Base-by-base conservation (phyloP, 2,888 invertebrate genomes). In the Neoitamus cyanurus region DNA sequence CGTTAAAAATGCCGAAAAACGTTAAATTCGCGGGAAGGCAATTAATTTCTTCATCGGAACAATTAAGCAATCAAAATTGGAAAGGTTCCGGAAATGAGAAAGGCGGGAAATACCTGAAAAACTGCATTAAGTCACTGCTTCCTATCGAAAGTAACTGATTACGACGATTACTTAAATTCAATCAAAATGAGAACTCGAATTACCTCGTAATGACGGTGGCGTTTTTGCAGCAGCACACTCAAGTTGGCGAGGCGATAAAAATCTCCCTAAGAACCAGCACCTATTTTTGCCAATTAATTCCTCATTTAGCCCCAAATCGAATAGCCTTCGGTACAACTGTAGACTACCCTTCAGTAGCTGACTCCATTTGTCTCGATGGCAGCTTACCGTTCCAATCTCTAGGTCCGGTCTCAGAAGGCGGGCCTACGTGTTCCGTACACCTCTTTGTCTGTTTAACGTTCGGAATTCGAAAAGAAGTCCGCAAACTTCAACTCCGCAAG, bases 51-150 rank as follows among this genome's bases (percentile, higher is more conserved):
- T 58, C 9, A 3, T 0, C 25, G 20, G 15, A 58, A 6, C 20
- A 58, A 58, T 58, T 58, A 58, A 58, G 58, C 58, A 58, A 58
- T 58, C 58, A 58, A 58, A 58, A 58, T 58, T 58, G 58, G 58
- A 58, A 58, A 58, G 58, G 58, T 58, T 58, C 58, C 58, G 58
- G 58, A 58, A 58, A 58, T 58, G 7, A 58, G 9, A 58, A 20
- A 20, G 15, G 20, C 20, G 58, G 58, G 9, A 58, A 25, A 9
- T 20, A 9, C 0, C 25, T 58, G 3, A 58, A 58, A 58, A 58
- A 58, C 20, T 6, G 9, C 58, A 58, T 58, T 58, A 58, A 58
- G 58, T 25, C 58, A 58, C 7, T 58, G 58, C 58, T 58, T 58
- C 58, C 58, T 9, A 58, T 58, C 20, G 58, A 58, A 58, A 58